These are phyloP conservation scores for Haliclystus octoradiatus DNA, from an alignment of 30 jellyfish, hydroid and myxozoan species.

Conservation along the genomic window DNA sequence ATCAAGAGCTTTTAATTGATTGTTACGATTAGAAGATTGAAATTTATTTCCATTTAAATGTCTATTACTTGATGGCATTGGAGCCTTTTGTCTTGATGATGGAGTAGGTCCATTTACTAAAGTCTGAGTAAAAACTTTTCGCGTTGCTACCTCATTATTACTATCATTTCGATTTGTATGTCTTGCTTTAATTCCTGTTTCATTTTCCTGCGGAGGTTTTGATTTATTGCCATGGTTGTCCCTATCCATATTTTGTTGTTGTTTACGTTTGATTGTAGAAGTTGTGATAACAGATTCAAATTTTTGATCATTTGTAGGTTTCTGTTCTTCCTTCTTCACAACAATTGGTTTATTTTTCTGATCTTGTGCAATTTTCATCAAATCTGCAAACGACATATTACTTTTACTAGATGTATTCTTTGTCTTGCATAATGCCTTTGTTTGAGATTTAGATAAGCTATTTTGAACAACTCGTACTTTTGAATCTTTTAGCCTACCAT, in stretches of 20 bases:
- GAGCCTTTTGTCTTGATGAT: neutral
- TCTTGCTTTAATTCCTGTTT: neutral
- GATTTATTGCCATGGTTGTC: neutral
- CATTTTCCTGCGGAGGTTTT: neutral
- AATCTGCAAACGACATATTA: constrained; percentile 54
- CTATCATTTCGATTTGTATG: neutral
- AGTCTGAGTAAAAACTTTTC: too few species aligned
- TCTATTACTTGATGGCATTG: neutral
- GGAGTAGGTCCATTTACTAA: too few species aligned
- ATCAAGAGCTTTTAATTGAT: constrained; percentile 21
- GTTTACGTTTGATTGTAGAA: neutral
- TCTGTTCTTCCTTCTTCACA: neutral
- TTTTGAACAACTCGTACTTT: too few species aligned
- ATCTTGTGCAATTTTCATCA: constrained; percentile 53
- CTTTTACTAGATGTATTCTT: constrained; percentile 3
- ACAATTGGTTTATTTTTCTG: neutral
- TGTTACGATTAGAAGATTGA: neutral
- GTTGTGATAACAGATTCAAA: neutral
- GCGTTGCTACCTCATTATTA: neutral
- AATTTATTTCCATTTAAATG: too few species aligned
- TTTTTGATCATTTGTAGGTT: neutral
- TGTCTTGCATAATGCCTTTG: too few species aligned
- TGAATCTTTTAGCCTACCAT: too few species aligned
- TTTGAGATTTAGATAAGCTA: too few species aligned
- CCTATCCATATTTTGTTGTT: neutral